These are phyloP conservation scores for Simalia tracyae DNA, from an alignment of 2,797 vertebrate genomes.

Conservation along the genomic window DNA sequence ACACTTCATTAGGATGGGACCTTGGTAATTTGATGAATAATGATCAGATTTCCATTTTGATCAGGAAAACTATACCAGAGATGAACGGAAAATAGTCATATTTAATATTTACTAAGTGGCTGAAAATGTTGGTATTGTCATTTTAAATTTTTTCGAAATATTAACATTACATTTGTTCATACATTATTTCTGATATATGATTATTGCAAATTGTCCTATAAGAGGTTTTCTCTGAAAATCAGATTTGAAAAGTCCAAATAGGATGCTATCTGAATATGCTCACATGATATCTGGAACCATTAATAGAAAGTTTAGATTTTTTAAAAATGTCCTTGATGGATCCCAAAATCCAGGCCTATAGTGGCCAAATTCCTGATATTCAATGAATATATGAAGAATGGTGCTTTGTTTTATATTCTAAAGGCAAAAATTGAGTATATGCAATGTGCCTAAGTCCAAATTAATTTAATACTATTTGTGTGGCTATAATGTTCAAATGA, in stretches of 20 bases:
- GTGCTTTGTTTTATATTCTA: not conserved
- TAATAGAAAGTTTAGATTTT: not conserved
- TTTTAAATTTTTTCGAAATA: not conserved
- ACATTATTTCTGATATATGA: not conserved
- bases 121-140: no score
- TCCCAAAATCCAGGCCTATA: not conserved
- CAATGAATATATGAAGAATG: not conserved
- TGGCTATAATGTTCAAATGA: not conserved
- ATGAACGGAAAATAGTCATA: not conserved
- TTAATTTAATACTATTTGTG: not conserved
- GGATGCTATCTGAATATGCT: not conserved
- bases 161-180: not conserved
- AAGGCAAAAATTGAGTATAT: not conserved
- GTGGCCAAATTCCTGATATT: not conserved
- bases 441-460: not conserved
- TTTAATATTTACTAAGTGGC: no score
- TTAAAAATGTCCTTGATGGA: not conserved
- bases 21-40: not conserved
- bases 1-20: not conserved
- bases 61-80: not conserved
- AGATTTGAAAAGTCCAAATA: not conserved
- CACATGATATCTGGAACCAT: not conserved
- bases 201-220: not conserved
- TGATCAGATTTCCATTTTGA: not conserved
- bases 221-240: not conserved